These are phyloP conservation scores for Onychomys leucogaster DNA, from an alignment of 2,797 vertebrate genomes.

Conservation along the genomic window DNA sequence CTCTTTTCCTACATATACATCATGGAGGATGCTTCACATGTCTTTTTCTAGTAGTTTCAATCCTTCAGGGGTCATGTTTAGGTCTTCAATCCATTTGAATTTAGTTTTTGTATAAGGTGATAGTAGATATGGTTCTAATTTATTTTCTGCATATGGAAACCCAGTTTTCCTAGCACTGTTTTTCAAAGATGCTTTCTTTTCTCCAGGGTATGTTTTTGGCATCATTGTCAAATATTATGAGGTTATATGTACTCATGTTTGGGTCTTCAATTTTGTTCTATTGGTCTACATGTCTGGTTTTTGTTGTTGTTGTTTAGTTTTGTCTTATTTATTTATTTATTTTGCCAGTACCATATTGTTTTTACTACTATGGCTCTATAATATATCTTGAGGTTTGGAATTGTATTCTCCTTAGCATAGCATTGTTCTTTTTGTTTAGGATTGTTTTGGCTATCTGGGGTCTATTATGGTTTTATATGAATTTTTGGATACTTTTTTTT, in stretches of 20 bases:
- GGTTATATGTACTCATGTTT: not conserved
- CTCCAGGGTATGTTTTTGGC: not conserved
- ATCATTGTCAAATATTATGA: not conserved
- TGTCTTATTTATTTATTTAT: not conserved
- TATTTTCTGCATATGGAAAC: not conserved
- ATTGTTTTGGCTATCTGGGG: not conserved
- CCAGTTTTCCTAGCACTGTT: not conserved
- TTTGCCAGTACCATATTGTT: not conserved
- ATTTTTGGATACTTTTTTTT: not conserved
- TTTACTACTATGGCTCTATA: not conserved
- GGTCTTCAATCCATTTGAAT: not conserved
- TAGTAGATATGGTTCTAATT: not conserved
- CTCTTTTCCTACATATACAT: not conserved
- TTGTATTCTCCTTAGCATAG: not conserved
- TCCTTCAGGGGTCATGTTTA: not conserved
- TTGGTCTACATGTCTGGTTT: not conserved
- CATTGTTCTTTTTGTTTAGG: not conserved
- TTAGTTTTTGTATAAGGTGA: not conserved
- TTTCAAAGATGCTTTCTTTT: not conserved
- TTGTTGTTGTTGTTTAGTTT: too few species aligned
- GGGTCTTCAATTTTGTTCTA: not conserved
- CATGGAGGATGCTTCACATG: not conserved
- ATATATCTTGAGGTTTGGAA: not conserved
- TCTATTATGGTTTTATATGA: not conserved
- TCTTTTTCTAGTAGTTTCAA: not conserved